phyloP scores from a whole-genome alignment of 2,888 invertebrate species.

The Drosophila mimica region DNA sequence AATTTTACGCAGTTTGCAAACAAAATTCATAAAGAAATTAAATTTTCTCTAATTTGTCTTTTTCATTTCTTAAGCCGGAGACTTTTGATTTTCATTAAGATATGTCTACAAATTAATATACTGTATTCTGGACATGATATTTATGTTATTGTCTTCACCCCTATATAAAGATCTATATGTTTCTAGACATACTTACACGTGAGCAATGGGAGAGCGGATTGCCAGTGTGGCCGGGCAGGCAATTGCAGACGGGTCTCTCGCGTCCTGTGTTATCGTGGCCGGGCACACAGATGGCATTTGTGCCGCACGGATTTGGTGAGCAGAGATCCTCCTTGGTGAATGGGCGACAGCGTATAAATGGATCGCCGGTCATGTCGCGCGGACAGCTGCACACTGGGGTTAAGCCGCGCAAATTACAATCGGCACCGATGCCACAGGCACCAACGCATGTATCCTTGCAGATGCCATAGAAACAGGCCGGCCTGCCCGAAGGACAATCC shows the following conservation, averaged over 20 bases:
- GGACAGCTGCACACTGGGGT: constrained; percentile 95
- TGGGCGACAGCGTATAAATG: constrained; percentile 92
- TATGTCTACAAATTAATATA: not conserved
- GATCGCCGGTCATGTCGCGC: constrained; percentile 94
- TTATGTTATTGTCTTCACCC: not conserved
- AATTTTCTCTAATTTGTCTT: not conserved
- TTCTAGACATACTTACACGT: constrained; percentile 84
- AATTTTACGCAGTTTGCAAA: not conserved
- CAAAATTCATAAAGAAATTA: no score
- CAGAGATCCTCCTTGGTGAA: constrained; percentile 94
- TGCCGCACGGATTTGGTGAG: constrained; percentile 94
- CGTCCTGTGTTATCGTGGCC: constrained; percentile 93
- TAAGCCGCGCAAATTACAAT: constrained; percentile 90
- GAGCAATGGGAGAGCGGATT: constrained; percentile 90
- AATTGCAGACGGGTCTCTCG: constrained; percentile 94
- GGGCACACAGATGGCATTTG: constrained; percentile 88
- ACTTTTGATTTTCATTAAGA: not conserved
- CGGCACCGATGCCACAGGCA: constrained; percentile 92
- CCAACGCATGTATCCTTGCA: constrained; percentile 94
- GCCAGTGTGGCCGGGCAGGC: constrained; percentile 91
- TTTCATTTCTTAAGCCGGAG: not conserved
- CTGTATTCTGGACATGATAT: not conserved
- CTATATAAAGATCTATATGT: not conserved
- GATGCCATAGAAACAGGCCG: constrained; percentile 92
- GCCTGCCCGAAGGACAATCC: constrained; percentile 91